Base-by-base conservation (phyloP, 2,888 invertebrate species). In the Caenorhabditis auriculariae region DNA sequence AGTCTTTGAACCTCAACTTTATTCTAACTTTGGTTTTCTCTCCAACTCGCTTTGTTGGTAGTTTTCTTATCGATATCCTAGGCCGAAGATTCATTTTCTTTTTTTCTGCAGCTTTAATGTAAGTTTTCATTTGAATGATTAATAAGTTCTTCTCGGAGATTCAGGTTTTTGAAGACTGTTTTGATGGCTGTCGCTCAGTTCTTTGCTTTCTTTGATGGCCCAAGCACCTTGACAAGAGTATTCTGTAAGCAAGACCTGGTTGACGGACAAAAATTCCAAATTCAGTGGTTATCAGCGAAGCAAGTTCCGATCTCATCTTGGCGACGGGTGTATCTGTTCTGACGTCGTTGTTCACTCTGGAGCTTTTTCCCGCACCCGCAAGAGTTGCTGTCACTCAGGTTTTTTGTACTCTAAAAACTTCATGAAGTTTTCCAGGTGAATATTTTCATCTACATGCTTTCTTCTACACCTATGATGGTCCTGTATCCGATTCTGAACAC, bases 321-420 rank as follows among this genome's bases (percentile, higher is more conserved):
- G 62, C 61, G 12, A 64, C 61, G 4, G 68, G 68, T n/a, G 38
- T 62, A 0, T 15, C 24, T 1, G 59, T 60, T 15, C 29, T 68
- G 3, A 47, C 53, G 1, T 37, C 52, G 1, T 53, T 68, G 0
- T 48, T 68, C 28, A 54, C 60, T n/a, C 29, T 53, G 1, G 68
- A 68, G 52, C 49, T 68, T 2, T 58, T 68, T 23, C 68, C 68
- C 17, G 65, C 64, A 15, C 47, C 68, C 7, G 64, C 68, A 28
- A 46, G 65, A 55, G 62, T 61, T 19, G 28, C 65, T 1, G 62
- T 60, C 41, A 58, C 60, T 43, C 68, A 68, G 52, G 64, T 68
- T 15, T 35, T 35, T 15, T 9, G 9, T 35, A 5, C 17, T 19
- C 21, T 21, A 38, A 4, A 38, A 5, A 44, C 24, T 24, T 44